Conservation (phyloP, 2,797 vertebrate genomes). For the Adelosebastes latens region DNA sequence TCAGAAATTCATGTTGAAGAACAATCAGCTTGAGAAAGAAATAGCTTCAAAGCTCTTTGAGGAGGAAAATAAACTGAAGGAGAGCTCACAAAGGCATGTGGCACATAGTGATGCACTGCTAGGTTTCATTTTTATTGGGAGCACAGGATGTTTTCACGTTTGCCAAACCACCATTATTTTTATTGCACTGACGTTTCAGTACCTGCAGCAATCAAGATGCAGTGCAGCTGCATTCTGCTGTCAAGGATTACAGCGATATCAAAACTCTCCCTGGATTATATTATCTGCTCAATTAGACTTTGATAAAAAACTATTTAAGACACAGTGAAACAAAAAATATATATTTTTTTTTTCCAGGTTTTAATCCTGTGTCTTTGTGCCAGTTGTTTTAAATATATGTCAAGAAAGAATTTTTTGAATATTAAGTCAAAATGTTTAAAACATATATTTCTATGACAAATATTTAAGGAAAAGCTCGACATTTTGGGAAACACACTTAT, state of each 20-base stretch:
- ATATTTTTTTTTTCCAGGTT: background rate
- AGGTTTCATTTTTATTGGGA: background rate
- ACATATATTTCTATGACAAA: background rate
- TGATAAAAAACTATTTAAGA: background rate
- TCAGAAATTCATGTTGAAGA: conserved; percentile 46
- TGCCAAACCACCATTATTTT: background rate
- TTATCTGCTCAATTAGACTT: background rate
- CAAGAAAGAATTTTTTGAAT: background rate
- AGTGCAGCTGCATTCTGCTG: background rate
- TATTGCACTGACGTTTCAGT: background rate
- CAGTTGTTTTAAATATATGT: background rate
- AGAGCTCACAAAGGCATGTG: background rate
- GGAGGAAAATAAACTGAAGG: conserved; percentile 29
- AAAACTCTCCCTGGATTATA: background rate
- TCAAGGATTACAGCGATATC: conserved; percentile 1
- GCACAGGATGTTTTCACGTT: background rate
- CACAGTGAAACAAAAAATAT: background rate
- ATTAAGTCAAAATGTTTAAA: background rate
- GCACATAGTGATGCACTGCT: background rate
- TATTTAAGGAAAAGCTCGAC: background rate
- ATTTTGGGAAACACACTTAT: background rate
- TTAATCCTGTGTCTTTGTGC: background rate
- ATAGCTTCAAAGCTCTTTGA: conserved; percentile 53
- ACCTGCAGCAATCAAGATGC: background rate
- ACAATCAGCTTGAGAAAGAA: conserved; percentile 16